Evolutionary conservation across 92 coral and sea anemone species (phyloP).

Genomic region (Siderastrea siderea): DNA sequence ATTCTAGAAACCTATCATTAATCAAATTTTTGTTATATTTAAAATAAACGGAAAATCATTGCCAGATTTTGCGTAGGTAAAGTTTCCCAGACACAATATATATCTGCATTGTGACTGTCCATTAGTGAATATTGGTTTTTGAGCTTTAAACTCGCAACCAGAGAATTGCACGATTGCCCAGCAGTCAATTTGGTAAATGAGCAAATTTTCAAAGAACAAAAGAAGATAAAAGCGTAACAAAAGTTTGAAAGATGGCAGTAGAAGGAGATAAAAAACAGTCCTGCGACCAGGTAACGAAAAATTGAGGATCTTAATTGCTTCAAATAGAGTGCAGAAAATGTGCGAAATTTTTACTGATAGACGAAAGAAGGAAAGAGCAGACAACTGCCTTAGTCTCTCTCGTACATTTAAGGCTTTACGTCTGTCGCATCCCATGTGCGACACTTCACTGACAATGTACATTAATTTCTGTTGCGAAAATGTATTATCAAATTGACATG

Average conservation of each 20-base stretch:
- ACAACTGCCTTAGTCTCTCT: not conserved
- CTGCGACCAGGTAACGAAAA: constrained; percentile 8
- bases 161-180: constrained; percentile 1
- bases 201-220: constrained; percentile 12
- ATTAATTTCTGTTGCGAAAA: not conserved
- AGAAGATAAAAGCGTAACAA: not conserved
- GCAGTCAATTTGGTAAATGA: constrained; percentile 17
- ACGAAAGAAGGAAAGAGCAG: not conserved
- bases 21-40: not conserved
- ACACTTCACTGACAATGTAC: not conserved
- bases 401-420: not conserved
- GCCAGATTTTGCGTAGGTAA: constrained; percentile 18
- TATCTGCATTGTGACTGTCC: not conserved
- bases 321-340: not conserved
- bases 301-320: constrained; percentile 3
- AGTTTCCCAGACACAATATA: constrained; percentile 52
- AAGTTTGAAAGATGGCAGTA: not conserved
- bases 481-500: not conserved
- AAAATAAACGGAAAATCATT: not conserved
- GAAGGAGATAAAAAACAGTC: not conserved
- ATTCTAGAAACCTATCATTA: not conserved
- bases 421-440: not conserved
- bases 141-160: not conserved
- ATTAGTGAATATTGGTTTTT: constrained; percentile 51
- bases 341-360: not conserved